Evolutionary conservation across 1,140 invertebrate genomes (phyloP).

Genomic region (Listronotus bonariensis): DNA sequence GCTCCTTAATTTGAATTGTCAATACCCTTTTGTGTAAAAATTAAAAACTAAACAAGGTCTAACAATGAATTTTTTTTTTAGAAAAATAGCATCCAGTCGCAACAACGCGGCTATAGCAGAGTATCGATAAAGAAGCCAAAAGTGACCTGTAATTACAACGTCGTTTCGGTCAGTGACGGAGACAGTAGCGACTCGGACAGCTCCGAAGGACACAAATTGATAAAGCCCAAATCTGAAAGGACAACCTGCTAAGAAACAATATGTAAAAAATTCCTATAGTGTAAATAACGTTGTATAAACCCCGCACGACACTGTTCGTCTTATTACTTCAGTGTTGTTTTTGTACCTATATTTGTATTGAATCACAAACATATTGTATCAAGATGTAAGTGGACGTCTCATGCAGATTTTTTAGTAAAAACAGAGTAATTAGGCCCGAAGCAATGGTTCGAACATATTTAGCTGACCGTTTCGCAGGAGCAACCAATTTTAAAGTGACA

Average conservation of each 20-base stretch:
- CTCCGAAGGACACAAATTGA: conserved; percentile 50
- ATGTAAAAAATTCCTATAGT: conserved; percentile 27
- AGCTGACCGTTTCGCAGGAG: too few species aligned
- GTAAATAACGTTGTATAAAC: conserved; percentile 41
- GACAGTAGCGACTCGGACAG: conserved; percentile 54
- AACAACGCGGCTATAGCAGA: conserved; percentile 50
- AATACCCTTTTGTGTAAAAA: too few species aligned
- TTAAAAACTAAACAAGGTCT: neutral
- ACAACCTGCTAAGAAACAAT: conserved; percentile 46
- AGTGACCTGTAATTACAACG: conserved; percentile 56
- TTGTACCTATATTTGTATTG: conserved; percentile 32
- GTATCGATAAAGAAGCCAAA: conserved; percentile 56
- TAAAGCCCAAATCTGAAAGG: conserved; percentile 48
- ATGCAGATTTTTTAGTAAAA: conserved; percentile 13
- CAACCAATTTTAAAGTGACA: too few species aligned
- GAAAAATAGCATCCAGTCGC: conserved; percentile 48
- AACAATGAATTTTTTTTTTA: neutral
- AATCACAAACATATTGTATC: conserved; percentile 31
- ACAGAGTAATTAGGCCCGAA: too few species aligned
- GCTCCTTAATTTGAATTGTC: too few species aligned
- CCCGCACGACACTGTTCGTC: conserved; percentile 39
- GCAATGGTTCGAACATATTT: too few species aligned
- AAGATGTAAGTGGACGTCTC: conserved; percentile 16
- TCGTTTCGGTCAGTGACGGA: conserved; percentile 53
- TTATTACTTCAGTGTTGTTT: conserved; percentile 44